Conservation (phyloP, 2,113 vertebrate genomes). For the Heptranchias perlo region DNA sequence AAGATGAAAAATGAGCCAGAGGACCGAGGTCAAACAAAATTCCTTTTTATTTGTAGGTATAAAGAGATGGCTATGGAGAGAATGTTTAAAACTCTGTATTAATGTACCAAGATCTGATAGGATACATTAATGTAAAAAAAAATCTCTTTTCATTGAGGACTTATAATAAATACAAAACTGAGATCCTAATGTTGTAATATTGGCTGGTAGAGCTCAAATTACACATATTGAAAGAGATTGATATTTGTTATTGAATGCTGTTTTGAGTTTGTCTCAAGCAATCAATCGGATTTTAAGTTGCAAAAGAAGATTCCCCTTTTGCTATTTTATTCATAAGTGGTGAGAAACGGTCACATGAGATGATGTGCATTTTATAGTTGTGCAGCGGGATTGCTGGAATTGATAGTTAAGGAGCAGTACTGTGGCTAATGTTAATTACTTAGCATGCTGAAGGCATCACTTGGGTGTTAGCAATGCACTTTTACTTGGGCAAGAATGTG, state of each 20-base stretch:
- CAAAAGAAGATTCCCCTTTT: neutral
- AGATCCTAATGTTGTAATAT: neutral
- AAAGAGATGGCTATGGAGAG: neutral
- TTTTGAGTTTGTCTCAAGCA: neutral
- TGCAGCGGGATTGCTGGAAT: too few species aligned
- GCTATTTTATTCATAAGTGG: neutral
- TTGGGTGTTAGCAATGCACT: neutral
- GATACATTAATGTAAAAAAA: neutral
- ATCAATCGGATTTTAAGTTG: neutral
- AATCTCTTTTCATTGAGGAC: neutral
- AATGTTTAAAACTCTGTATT: neutral
- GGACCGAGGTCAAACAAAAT: neutral
- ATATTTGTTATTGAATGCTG: neutral
- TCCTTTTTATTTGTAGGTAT: neutral
- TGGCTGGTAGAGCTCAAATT: neutral
- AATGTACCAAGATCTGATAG: neutral
- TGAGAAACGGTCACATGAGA: neutral
- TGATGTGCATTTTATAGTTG: neutral
- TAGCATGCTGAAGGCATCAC: neutral
- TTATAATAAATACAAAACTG: neutral
- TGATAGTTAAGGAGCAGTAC: neutral
- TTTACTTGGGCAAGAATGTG: neutral
- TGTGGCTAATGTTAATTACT: neutral
- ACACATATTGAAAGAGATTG: neutral
- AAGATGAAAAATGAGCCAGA: neutral